A percentile compares a stretch with the other conserved stretches of the same genome.
phyloP scores from a whole-genome alignment of 2,888 invertebrate species.

The Heliconius aoede region DNA sequence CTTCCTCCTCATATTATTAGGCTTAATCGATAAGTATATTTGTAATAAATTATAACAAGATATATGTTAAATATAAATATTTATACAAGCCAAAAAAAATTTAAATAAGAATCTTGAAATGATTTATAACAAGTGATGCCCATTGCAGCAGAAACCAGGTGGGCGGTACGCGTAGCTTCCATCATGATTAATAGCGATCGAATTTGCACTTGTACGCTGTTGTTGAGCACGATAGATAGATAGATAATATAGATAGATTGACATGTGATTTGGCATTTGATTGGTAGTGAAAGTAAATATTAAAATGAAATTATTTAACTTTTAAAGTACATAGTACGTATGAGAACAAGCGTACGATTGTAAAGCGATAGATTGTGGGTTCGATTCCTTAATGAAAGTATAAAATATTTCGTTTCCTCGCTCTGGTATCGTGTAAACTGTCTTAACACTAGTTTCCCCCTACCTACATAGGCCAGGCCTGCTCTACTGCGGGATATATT shows the following conservation, averaged over 20 bases:
- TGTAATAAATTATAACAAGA: not conserved
- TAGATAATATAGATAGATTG: slow-evolving; percentile 28
- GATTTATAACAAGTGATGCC: slow-evolving; percentile 21
- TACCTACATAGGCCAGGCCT: too few relatives aligned
- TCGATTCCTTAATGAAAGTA: too few relatives aligned
- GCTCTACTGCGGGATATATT: too few relatives aligned
- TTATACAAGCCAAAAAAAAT: not conserved
- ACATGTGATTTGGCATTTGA: slow-evolving; percentile 34
- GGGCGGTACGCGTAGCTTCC: slow-evolving; percentile 57
- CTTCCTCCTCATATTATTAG: not conserved
- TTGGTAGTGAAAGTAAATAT: slow-evolving; percentile 41
- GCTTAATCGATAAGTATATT: not conserved
- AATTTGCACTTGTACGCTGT: slow-evolving; percentile 52
- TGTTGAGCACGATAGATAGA: slow-evolving; percentile 20
- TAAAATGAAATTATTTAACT: not conserved
- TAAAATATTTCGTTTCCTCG: too few relatives aligned
- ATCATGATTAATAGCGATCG: slow-evolving; percentile 68
- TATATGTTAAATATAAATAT: not conserved
- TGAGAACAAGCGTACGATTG: too few relatives aligned
- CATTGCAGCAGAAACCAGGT: slow-evolving; percentile 36
- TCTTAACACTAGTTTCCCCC: too few relatives aligned
- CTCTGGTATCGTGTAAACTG: too few relatives aligned
- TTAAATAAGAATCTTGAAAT: slow-evolving; percentile 4
- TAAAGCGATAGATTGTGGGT: too few relatives aligned
- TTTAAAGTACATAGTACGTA: too few relatives aligned